Base-by-base conservation (phyloP, 2,888 invertebrate genomes). In the Pimpla rufipes region DNA sequence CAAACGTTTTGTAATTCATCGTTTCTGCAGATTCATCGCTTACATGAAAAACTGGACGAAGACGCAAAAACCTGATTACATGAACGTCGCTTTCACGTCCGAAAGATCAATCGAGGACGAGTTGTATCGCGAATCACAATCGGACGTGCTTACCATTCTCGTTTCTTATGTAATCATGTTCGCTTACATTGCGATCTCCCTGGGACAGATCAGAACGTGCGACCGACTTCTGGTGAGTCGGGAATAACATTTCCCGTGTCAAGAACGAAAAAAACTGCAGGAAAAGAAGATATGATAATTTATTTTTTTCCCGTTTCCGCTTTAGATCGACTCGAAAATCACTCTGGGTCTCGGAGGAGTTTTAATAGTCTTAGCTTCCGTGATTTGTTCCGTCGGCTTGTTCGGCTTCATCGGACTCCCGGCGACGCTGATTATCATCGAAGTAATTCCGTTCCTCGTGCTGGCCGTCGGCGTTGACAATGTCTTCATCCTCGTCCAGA, bases 381-480 rank as follows among this genome's bases (percentile, higher is more conserved):
- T 99, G 0, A 95, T 97, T 0, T 97, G 98, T 68, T 99, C 99
- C 0, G 96, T 99, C 83, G 99, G 99, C 16, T 94, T 99, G 78
- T 99, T 98, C 94, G 98, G 98, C 0, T 98, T 96, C 93, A 94
- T 96, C 73, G 98, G 98, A 8, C 94, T 98, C 6, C 96, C 98
- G 0, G 98, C 99, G 0, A 99, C 99, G 0, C 94, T 99, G 75
- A 99, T 99, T 92, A 99, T 99, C 88, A 97, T 99, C 55, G 99
- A 99, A 94, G 99, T 99, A 3, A 98, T 99, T 85, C 99, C 99
- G 0, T 99, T 99, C 95, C 94, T 99, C 76, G 99, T 99, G 37
- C 94, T 99, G 87, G 99, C 99, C 2, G 99, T 99, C 1, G 99
- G 99, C 1, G 99, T 99, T 0, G 99, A 99, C 94, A 99, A 99